Percentiles rank a stretch among this genome's conserved stretches.
phyloP scores from a whole-genome alignment of 1,140 invertebrate species.

The Pseudobourletiella spinata region DNA sequence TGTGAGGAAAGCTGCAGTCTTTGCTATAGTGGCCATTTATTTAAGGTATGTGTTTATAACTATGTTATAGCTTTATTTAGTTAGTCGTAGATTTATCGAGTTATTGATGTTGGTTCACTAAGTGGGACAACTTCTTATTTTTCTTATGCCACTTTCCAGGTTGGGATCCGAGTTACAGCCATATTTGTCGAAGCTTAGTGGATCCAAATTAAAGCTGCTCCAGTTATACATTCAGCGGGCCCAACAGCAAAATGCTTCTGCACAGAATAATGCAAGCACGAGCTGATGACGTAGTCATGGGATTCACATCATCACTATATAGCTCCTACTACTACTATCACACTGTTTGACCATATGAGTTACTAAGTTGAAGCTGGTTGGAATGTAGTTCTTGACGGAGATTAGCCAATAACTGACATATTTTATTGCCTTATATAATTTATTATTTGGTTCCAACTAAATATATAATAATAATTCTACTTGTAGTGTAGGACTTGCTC shows the following conservation, averaged over 20 bases:
- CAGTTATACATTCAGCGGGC: slow-evolving; percentile 35
- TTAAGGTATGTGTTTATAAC: slow-evolving; percentile 25
- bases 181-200: slow-evolving; percentile 31
- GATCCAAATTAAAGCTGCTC: slow-evolving; percentile 35
- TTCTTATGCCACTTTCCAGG: slow-evolving; percentile 2
- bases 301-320: background rate
- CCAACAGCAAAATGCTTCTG: slow-evolving; percentile 10
- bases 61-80: background rate
- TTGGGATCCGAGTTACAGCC: slow-evolving; percentile 30
- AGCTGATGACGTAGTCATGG: background rate
- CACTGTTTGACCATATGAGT: too few relatives aligned
- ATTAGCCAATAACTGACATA: too few relatives aligned
- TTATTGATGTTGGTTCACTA: background rate
- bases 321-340: too few relatives aligned
- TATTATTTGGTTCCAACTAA: too few relatives aligned
- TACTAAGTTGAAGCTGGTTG: too few relatives aligned
- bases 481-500: too few relatives aligned
- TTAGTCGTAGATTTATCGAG: background rate
- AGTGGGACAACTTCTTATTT: background rate
- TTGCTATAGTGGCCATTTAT: slow-evolving; percentile 35
- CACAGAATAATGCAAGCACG: background rate
- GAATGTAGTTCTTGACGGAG: too few relatives aligned
- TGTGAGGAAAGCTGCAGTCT: slow-evolving; percentile 35
- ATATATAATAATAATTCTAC: too few relatives aligned
- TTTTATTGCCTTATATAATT: too few relatives aligned